Evolutionary conservation across 2,888 invertebrate species (phyloP).

Genomic region (Ochropleura plecta): DNA sequence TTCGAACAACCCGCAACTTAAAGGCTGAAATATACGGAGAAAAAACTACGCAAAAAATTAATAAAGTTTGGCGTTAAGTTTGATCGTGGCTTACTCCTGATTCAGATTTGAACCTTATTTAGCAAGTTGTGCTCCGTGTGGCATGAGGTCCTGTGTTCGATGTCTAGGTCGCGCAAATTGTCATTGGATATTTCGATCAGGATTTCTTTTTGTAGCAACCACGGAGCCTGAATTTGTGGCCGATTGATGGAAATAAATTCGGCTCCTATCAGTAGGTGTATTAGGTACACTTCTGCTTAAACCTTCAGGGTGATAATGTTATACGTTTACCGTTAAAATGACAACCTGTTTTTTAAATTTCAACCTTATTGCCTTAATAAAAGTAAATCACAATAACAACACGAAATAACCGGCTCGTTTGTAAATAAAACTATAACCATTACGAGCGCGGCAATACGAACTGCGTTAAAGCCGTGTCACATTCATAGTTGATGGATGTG

Average conservation of each 20-base stretch:
- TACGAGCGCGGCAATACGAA: constrained; percentile 19
- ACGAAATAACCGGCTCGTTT: constrained; percentile 27
- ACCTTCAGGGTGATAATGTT: no score
- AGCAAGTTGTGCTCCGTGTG: background rate
- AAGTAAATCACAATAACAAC: constrained; percentile 15
- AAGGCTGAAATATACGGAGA: constrained; percentile 16
- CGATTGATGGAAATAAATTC: no score
- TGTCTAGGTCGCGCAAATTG: no score
- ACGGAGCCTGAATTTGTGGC: no score
- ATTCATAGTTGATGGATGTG: constrained; percentile 64
- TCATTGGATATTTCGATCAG: no score
- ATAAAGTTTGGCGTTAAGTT: constrained; percentile 2
- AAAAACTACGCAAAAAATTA: constrained; percentile 8
- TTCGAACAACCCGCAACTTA: background rate
- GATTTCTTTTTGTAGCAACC: no score
- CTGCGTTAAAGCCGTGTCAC: constrained; percentile 50
- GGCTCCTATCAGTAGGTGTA: no score
- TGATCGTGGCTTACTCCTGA: background rate
- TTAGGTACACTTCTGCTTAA: no score
- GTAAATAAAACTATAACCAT: constrained; percentile 36
- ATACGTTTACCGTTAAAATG: constrained; percentile 1
- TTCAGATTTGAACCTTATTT: background rate
- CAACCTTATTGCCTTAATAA: constrained; percentile 34
- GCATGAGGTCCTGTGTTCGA: no score
- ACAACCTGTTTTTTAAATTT: constrained; percentile 6